A percentile compares a stretch with the other conserved stretches of the same genome.
Evolutionary conservation across 2,113 vertebrate species (phyloP).

Genomic region (Marcusenius ussheri): DNA sequence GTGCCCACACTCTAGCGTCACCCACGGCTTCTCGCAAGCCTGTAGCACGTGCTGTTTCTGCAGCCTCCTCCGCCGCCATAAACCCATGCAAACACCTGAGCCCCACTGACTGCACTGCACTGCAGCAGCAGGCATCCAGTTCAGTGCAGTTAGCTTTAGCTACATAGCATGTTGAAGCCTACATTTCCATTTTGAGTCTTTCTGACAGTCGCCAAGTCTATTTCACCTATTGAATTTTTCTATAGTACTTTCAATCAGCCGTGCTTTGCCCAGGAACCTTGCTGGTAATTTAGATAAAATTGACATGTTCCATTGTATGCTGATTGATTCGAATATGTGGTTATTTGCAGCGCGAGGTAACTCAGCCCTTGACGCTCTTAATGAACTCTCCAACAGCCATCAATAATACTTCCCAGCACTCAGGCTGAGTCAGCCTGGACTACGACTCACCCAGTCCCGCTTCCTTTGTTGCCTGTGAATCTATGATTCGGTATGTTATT

Average conservation of each 20-base stretch:
- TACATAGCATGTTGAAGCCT: background rate
- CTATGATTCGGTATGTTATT: background rate
- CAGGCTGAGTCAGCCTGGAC: background rate
- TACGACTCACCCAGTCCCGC: background rate
- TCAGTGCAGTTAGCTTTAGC: background rate
- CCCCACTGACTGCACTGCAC: background rate
- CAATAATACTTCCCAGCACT: background rate
- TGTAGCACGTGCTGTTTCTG: background rate
- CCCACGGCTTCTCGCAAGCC: background rate
- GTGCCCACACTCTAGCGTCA: background rate
- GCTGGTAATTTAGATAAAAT: background rate
- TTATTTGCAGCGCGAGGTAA: background rate
- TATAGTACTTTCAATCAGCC: background rate
- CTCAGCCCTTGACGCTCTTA: background rate
- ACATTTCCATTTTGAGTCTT: background rate
- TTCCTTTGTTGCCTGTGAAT: background rate
- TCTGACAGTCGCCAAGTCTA: background rate
- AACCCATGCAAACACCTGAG: background rate
- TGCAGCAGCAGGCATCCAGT: background rate
- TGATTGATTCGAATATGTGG: conserved; percentile 3
- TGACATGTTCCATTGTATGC: background rate
- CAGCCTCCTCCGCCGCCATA: background rate
- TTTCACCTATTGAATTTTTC: conserved; percentile 4
- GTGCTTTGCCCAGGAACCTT: background rate
- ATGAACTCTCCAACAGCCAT: background rate